phyloP scores from a whole-genome alignment of 2,888 invertebrate species.

The Athrips mouffetella region DNA sequence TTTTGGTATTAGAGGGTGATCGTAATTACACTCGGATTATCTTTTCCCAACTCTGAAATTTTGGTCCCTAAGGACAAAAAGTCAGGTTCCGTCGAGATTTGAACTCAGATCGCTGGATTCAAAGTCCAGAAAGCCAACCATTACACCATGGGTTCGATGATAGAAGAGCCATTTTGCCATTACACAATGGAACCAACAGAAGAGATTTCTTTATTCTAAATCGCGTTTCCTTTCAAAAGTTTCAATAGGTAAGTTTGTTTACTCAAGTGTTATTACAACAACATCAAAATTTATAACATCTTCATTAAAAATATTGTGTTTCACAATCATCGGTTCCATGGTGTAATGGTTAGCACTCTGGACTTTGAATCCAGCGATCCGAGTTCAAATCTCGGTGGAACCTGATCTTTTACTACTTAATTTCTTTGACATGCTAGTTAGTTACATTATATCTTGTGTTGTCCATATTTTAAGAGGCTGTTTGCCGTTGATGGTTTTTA shows the following conservation, averaged over 20 bases:
- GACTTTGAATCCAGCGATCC: slow-evolving; percentile 88
- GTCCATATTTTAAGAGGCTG: too few relatives aligned
- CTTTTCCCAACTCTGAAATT: too few relatives aligned
- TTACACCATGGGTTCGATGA: slow-evolving; percentile 77
- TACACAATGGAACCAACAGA: too few relatives aligned
- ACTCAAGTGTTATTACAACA: background rate
- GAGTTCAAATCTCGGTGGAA: slow-evolving; percentile 91
- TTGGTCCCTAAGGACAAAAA: slow-evolving; percentile 21
- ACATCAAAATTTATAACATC: background rate
- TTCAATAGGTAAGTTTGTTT: background rate
- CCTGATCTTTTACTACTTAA: slow-evolving; percentile 49
- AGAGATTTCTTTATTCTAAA: too few relatives aligned
- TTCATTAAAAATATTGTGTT: background rate
- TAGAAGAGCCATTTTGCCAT: too few relatives aligned
- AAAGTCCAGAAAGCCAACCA: slow-evolving; percentile 82
- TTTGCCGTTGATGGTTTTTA: too few relatives aligned
- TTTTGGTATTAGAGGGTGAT: background rate
- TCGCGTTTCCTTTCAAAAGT: too few relatives aligned
- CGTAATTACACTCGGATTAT: slow-evolving; percentile 5
- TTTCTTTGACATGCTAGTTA: too few relatives aligned
- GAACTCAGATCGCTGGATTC: slow-evolving; percentile 91
- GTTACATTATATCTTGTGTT: too few relatives aligned
- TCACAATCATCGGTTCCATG: slow-evolving; percentile 66
- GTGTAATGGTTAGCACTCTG: slow-evolving; percentile 82
- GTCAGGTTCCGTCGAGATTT: slow-evolving; percentile 87